Evolutionary conservation across 2,113 vertebrate genomes (phyloP), one percentile per base, ranked within the genome.

Genomic region (Archocentrus centrarchus): DNA sequence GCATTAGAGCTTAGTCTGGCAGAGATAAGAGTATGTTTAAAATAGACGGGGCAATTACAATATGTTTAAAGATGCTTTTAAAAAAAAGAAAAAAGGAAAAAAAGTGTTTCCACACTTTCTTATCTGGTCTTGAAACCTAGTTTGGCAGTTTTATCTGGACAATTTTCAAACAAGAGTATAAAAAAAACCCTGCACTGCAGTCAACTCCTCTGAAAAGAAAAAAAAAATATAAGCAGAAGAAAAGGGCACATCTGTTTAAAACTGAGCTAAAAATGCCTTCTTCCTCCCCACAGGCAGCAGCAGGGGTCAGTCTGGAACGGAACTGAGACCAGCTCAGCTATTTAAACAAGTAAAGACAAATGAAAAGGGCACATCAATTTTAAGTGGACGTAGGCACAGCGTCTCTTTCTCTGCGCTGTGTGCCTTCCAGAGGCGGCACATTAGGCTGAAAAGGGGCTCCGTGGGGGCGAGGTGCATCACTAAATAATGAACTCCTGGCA

Each of bases 351-450:
- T 79, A 78, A 87, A 90, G 89, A 90, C 82, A 87, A 82, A 93
- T 87, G 88, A 90, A 93, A 90, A 91, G 88, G 82, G 82, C 85
- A 90, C 79, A 90, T 89, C 90, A 83, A 86, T 91, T 91, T 86
- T 22, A 79, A 89, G 70, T 82, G 78, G 70, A 91, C 62, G 53
- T 41, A 77, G 70, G 85, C 86, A 82, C 80, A 87, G 90, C 85
- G 35, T 76, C 81, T 80, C 59, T 79, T 86, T 79, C 81, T 79
- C 64, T 32, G 86, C 30, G 5, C 85, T 76, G 78, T 75, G 58
- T 77, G 84, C 59, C 75, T 78, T 81, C 76, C 78, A 62, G 63
- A 86, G 47, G 86, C 30, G 10, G 55, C 60, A 66, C 77, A 84
- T 73, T 58, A 77, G 60, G 44, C 83, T 82, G 87, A 86, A 73